Evolutionary conservation across 1,140 invertebrate species (phyloP).

Genomic region (Drosophila santomea): DNA sequence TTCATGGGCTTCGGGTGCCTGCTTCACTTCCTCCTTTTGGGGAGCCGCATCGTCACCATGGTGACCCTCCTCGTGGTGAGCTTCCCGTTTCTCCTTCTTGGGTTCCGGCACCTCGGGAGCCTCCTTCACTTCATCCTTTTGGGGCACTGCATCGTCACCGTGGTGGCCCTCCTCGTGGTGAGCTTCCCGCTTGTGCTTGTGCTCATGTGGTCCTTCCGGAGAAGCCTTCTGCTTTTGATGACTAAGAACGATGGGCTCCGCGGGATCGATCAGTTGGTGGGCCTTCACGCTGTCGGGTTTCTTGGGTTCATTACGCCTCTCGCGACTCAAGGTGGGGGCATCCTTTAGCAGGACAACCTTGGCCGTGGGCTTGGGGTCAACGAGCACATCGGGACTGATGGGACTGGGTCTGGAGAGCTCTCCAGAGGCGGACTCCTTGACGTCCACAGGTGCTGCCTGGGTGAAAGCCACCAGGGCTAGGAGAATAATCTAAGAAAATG

Average conservation of each 20-base stretch:
- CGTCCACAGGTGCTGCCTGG: slow-evolving; percentile 47
- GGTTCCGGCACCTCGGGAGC: not conserved
- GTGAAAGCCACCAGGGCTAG: slow-evolving; percentile 44
- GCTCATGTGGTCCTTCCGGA: not conserved
- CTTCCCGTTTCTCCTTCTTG: slow-evolving; percentile 4
- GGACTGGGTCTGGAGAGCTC: slow-evolving; percentile 46
- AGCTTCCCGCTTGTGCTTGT: slow-evolving; percentile 29
- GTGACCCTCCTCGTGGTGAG: slow-evolving; percentile 5
- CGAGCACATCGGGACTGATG: slow-evolving; percentile 53
- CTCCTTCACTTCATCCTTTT: not conserved
- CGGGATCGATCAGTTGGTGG: slow-evolving; percentile 14
- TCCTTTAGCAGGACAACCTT: slow-evolving; percentile 39
- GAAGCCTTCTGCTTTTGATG: not conserved
- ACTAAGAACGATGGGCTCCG: not conserved
- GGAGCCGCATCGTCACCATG: too few species aligned
- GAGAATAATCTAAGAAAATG: slow-evolving; percentile 46
- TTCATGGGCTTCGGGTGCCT: not conserved
- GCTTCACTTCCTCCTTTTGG: slow-evolving; percentile 14
- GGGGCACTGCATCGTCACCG: not conserved
- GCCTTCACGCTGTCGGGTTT: slow-evolving; percentile 35
- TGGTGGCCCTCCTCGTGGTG: slow-evolving; percentile 16
- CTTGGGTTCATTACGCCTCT: slow-evolving; percentile 50
- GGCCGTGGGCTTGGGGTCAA: slow-evolving; percentile 49
- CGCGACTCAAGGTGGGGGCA: slow-evolving; percentile 7
- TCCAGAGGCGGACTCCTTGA: slow-evolving; percentile 11